A percentile compares a stretch with the other conserved stretches of the same genome.
These are phyloP conservation scores for Mallotus villosus DNA, from an alignment of 2,797 vertebrate genomes.

Conservation along the genomic window DNA sequence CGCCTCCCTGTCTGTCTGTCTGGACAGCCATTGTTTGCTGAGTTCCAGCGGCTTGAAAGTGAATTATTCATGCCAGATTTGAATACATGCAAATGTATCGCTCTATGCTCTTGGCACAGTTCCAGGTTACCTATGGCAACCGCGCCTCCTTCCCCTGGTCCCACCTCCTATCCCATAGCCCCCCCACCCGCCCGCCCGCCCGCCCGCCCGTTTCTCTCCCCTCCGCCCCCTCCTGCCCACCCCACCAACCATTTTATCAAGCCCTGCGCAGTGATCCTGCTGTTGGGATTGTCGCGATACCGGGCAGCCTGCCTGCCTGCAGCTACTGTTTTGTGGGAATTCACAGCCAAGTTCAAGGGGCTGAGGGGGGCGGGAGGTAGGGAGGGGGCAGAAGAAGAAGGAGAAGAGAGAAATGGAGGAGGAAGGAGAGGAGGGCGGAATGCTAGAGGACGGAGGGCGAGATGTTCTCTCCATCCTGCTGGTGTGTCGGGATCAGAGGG, in stretches of 20 bases:
- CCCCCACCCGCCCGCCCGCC: conserved; percentile 39
- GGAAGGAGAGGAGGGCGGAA: conserved; percentile 33
- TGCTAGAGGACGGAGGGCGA: conserved; percentile 29
- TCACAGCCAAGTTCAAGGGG: conserved; percentile 70
- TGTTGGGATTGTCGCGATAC: conserved; percentile 65
- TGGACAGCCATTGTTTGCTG: conserved; percentile 64
- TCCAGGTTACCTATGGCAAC: conserved; percentile 82
- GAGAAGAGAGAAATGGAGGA: not conserved
- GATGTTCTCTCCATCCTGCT: conserved; percentile 26
- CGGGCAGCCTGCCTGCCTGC: conserved; percentile 56
- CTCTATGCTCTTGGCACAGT: conserved; percentile 67
- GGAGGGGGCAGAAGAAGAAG: not conserved
- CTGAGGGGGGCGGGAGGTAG: conserved; percentile 37
- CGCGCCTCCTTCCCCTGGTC: conserved; percentile 58
- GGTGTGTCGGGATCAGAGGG: conserved; percentile 26
- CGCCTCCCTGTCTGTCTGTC: conserved; percentile 35
- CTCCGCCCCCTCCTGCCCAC: conserved; percentile 17
- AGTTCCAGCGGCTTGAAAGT: conserved; percentile 63
- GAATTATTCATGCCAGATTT: conserved; percentile 82
- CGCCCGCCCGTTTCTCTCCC: conserved; percentile 26
- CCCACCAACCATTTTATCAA: conserved; percentile 54
- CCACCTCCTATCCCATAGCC: conserved; percentile 36
- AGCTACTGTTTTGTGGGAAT: conserved; percentile 57
- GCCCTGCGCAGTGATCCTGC: conserved; percentile 51
- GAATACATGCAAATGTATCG: conserved; percentile 80